These are phyloP conservation scores for Romanogobio albipinnatus DNA, from an alignment of 2,113 vertebrate species.

Conservation along the genomic window DNA sequence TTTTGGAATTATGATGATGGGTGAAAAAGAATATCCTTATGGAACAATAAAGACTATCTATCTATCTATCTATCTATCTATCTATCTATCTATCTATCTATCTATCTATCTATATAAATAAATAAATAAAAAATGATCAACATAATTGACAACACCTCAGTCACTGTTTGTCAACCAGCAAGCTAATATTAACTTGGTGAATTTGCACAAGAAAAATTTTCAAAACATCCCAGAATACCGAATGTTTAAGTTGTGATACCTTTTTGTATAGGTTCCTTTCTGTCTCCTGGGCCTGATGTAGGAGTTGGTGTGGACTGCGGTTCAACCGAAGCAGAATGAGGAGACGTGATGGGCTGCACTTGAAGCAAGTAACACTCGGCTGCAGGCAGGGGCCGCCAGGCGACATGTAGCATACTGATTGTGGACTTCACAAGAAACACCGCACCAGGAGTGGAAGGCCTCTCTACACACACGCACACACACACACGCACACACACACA, in stretches of 20 bases:
- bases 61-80: too few relatives aligned
- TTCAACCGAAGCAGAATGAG: constrained; percentile 22
- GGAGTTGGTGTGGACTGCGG: neutral
- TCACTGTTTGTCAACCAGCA: too few relatives aligned
- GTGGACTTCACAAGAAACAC: constrained; percentile 93
- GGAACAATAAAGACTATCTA: too few relatives aligned
- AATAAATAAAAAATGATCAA: too few relatives aligned
- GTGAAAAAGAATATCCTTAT: too few relatives aligned
- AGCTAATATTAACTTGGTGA: too few relatives aligned
- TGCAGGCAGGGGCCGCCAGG: constrained; percentile 92
- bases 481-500: constrained; percentile 58
- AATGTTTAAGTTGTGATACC: neutral
- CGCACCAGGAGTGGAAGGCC: constrained; percentile 83
- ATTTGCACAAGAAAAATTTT: neutral
- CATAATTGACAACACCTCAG: too few relatives aligned
- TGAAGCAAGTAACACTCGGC: constrained; percentile 94
- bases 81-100: too few relatives aligned
- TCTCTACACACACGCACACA: constrained; percentile 82
- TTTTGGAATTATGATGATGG: too few relatives aligned
- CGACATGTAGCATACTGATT: constrained; percentile 90
- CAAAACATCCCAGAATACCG: neutral
- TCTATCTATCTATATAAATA: too few relatives aligned
- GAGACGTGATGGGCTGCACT: constrained; percentile 76
- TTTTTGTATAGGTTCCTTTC: constrained; percentile 13
- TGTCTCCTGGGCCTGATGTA: neutral